Conservation (phyloP, 2,797 vertebrate species). For the Gymnopithys bicolor region DNA sequence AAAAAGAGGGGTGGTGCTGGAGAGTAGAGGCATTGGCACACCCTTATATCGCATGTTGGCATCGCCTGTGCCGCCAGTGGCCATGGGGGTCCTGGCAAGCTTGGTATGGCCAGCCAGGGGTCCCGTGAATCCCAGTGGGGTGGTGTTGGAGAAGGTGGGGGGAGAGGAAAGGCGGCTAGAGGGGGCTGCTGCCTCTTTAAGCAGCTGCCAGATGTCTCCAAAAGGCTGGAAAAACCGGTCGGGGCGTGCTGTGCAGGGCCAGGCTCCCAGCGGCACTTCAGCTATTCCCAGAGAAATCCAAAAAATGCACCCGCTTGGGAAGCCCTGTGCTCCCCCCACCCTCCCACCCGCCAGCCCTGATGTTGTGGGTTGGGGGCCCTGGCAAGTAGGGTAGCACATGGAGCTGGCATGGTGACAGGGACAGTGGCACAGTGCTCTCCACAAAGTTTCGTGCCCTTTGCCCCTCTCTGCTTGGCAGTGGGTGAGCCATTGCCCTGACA, state of each 20-base stretch:
- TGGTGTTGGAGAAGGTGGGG: background rate
- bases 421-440: fast-evolving
- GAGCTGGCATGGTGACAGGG: background rate
- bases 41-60: fast-evolving
- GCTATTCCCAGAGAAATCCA: conserved; percentile 72
- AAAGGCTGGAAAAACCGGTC: conserved; percentile 75
- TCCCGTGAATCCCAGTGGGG: background rate
- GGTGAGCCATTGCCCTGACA: background rate
- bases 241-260: conserved; percentile 47
- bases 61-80: background rate
- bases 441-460: fast-evolving
- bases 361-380: fast-evolving
- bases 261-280: conserved; percentile 64
- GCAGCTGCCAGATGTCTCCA: conserved; percentile 71
- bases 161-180: conserved; percentile 10
- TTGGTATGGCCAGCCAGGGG: background rate
- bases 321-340: background rate
- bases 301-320: conserved; percentile 67
- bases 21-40: background rate
- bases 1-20: background rate
- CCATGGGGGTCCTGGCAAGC: background rate
- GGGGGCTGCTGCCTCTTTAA: conserved; percentile 66
- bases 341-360: background rate
- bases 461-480: background rate
- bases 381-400: background rate